These are phyloP conservation scores for Sebastes itinus DNA, from an alignment of 2,797 vertebrate genomes.

Conservation along the genomic window DNA sequence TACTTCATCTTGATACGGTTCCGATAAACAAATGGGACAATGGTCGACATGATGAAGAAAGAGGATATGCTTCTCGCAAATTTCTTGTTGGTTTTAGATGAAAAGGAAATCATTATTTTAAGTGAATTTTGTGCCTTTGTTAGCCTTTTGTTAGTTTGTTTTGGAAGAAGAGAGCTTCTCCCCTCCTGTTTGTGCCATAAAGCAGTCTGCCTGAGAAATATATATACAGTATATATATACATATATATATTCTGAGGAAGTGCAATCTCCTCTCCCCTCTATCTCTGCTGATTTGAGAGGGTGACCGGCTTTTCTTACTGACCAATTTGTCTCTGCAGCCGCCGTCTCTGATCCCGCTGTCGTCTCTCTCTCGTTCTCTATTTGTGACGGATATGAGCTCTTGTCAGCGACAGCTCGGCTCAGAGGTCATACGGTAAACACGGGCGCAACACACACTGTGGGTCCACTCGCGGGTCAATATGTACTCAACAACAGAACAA, in stretches of 20 bases:
- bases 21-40: background rate
- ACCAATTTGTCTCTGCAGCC: background rate
- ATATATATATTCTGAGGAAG: background rate
- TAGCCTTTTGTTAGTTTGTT: too few species aligned
- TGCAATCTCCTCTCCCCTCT: constrained; percentile 15
- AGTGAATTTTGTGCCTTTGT: background rate
- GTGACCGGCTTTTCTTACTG: background rate
- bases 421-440: constrained; percentile 22
- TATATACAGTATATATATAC: too few species aligned
- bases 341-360: background rate
- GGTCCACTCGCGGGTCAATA: background rate
- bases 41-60: background rate
- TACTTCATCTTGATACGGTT: background rate
- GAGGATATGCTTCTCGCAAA: background rate
- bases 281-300: constrained; percentile 33
- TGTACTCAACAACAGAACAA: background rate
- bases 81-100: too few species aligned
- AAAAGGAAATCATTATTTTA: too few species aligned
- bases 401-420: background rate
- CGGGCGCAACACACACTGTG: background rate
- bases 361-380: background rate
- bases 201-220: too few species aligned
- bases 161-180: too few species aligned
- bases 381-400: constrained; percentile 28
- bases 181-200: background rate